Conservation (phyloP, 2,888 invertebrate species). For the Shargacucullia verbasci region DNA sequence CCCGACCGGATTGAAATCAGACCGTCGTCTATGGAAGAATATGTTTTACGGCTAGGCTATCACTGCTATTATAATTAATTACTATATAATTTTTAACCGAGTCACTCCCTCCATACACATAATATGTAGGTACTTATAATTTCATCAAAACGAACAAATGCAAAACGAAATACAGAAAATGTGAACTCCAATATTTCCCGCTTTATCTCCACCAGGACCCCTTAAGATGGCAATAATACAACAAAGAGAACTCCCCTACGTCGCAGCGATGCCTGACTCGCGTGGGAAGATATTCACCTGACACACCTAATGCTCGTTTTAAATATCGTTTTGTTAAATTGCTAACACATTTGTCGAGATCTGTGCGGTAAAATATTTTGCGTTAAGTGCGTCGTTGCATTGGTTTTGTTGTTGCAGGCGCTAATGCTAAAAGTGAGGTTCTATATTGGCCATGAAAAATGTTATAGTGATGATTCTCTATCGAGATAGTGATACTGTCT, state of each 20-base stretch:
- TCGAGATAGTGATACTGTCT: too few relatives aligned
- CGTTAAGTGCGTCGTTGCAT: too few relatives aligned
- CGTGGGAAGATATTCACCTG: constrained; percentile 49
- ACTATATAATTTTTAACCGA: too few relatives aligned
- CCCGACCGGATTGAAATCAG: too few relatives aligned
- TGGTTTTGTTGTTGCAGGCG: background rate
- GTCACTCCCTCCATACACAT: too few relatives aligned
- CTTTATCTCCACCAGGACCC: constrained; percentile 10
- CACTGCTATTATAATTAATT: too few relatives aligned
- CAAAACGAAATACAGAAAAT: constrained; percentile 4
- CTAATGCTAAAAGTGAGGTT: too few relatives aligned
- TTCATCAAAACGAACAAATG: background rate
- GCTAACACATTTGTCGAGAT: constrained; percentile 28
- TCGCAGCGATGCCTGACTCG: constrained; percentile 32
- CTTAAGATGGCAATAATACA: constrained; percentile 17
- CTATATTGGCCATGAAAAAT: too few relatives aligned
- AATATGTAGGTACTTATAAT: background rate
- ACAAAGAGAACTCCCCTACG: constrained; percentile 24
- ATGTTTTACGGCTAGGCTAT: too few relatives aligned
- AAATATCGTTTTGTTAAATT: constrained; percentile 46
- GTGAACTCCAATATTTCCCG: constrained; percentile 10
- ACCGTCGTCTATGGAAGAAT: too few relatives aligned
- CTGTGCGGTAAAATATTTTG: too few relatives aligned
- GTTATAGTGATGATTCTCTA: too few relatives aligned
- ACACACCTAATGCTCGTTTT: constrained; percentile 37